phyloP scores from a whole-genome alignment of 2,797 vertebrate genomes.

The Chelmon rostratus region DNA sequence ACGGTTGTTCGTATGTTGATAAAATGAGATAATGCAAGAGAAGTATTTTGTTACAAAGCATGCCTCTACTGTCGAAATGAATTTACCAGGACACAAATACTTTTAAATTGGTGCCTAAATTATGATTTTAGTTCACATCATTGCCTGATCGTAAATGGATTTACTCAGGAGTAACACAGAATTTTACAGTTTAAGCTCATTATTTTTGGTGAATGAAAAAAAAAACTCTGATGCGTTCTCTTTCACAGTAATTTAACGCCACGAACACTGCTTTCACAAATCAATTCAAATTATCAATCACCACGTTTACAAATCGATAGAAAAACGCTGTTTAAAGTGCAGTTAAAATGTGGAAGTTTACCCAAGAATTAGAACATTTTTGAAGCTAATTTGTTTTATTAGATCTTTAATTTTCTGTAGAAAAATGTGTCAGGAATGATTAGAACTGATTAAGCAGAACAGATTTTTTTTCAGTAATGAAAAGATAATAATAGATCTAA shows the following conservation, averaged over 20 bases:
- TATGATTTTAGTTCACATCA: conserved; percentile 42
- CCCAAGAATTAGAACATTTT: neutral
- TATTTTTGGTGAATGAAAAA: no score
- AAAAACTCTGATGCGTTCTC: neutral
- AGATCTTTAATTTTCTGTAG: neutral
- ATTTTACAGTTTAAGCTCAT: conserved; percentile 1
- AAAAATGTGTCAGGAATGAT: neutral
- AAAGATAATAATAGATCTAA: neutral
- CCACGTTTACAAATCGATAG: neutral
- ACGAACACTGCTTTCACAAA: neutral
- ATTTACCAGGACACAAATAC: conserved; percentile 27
- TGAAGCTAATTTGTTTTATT: neutral
- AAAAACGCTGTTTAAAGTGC: neutral
- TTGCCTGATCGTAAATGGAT: conserved; percentile 34
- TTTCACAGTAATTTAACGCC: conserved; percentile 1
- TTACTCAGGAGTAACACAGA: conserved; percentile 15
- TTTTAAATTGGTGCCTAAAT: conserved; percentile 54
- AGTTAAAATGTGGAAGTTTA: neutral
- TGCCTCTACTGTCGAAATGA: conserved; percentile 16
- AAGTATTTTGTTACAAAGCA: conserved; percentile 64
- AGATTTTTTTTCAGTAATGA: neutral
- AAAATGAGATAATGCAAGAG: conserved; percentile 25
- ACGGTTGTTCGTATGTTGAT: conserved; percentile 12
- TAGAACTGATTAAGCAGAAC: neutral
- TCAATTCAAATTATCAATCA: neutral